These are phyloP conservation scores for Gopherus flavomarginatus DNA, from an alignment of 2,113 vertebrate species.

Conservation along the genomic window DNA sequence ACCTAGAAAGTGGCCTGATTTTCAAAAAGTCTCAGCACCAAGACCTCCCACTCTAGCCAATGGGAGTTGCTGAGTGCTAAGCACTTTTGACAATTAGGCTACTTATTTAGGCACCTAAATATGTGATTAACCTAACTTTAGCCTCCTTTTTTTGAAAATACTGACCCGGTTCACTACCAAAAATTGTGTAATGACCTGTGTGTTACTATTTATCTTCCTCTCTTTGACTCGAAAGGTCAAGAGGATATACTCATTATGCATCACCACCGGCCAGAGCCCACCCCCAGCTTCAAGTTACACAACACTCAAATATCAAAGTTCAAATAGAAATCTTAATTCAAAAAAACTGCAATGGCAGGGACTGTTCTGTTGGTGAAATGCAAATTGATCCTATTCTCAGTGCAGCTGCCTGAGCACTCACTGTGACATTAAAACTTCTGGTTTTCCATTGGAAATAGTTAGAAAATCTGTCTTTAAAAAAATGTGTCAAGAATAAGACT, in stretches of 20 bases:
- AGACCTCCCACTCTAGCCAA: background rate
- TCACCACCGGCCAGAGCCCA: background rate
- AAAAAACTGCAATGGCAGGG: background rate
- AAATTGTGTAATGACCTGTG: accelerated
- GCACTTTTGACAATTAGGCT: background rate
- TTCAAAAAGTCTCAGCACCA: background rate
- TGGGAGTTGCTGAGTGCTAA: background rate
- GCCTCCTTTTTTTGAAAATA: background rate
- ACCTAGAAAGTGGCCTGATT: background rate
- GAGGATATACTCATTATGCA: background rate
- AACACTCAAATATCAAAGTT: background rate
- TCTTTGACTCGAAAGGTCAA: background rate
- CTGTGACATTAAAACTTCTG: background rate
- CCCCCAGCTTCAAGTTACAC: background rate
- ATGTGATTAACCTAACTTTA: background rate
- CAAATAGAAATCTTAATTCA: background rate
- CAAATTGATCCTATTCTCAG: background rate
- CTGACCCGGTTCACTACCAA: background rate
- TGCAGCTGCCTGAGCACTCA: background rate
- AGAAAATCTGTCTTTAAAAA: background rate
- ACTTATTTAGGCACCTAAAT: background rate
- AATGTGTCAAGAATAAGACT: background rate
- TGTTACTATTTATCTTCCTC: background rate
- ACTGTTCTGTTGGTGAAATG: background rate
- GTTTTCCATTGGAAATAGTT: background rate